Base-by-base conservation (phyloP, 2,113 vertebrate genomes). In the Anas platyrhynchos region DNA sequence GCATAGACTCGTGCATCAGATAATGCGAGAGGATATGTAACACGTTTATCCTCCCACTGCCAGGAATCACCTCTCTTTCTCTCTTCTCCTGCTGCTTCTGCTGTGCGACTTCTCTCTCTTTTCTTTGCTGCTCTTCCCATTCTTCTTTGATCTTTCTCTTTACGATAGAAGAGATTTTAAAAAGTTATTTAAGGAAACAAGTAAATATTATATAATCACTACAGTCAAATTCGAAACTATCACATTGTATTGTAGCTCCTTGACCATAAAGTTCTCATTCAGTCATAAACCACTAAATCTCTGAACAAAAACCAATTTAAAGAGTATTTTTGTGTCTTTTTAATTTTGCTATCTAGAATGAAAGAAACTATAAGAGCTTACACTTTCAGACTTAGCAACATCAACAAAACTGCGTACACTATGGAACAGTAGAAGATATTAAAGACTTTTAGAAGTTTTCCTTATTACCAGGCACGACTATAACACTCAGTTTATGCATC, bases 1-100 rank as follows among this genome's bases (percentile, higher is more conserved):
- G 29, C 26, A 34, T 3, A 55, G 34, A 74, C 16, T 27, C 9
- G 21, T 86, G 58, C 31, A 86, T 72, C 61, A 86, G 29, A 55
- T 91, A 77, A 63, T 6, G 21, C 84, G 91, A 96, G 97, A 99
- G 98, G 98, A 99, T 98, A 99, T 98, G 82, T 96, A 96, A 91
- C 84, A 98, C n/a, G 96, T 97, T 97, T 98, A 99, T 98, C 98
- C 97, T 98, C 98, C 99, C 84, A 98, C 86, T 96, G 97, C 96
- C 96, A 96, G 97, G 96, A 98, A 98, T 99, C 99, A 99, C 99
- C 99, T 99, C 99, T 99, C 98, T 99, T 68, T 99, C 98, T 98
- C 89, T 99, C 98, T 98, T 99, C 98, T 99, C 98, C 97, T 98
- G 98, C 43, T 97, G 98, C 89, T 98, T 99, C 96, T 99, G 98